Conservation (phyloP, 2,113 vertebrate genomes). For the Anguilla rostrata region DNA sequence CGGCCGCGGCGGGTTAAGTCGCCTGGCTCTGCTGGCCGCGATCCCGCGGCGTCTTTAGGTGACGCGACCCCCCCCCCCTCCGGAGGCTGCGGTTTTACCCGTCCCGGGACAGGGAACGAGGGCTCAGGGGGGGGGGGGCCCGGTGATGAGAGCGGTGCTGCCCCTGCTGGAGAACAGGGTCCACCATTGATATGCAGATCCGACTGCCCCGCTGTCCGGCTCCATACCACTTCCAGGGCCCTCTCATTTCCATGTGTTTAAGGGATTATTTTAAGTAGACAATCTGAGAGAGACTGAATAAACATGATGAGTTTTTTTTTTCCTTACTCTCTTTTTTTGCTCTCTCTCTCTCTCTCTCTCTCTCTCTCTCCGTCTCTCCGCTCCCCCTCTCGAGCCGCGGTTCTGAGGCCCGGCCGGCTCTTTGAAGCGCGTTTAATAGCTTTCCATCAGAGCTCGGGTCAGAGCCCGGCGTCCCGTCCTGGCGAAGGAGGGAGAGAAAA, state of each 20-base stretch:
- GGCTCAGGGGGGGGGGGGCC: not conserved
- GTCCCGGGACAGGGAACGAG: not conserved
- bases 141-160: not conserved
- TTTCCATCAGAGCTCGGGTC: constrained; percentile 34
- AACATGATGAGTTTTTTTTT: constrained; percentile 41
- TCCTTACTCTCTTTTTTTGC: not conserved
- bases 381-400: constrained; percentile 8
- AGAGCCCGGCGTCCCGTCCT: constrained; percentile 44
- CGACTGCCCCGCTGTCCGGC: constrained; percentile 33
- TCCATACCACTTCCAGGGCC: constrained; percentile 34
- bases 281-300: constrained; percentile 47
- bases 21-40: constrained; percentile 26
- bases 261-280: constrained; percentile 47
- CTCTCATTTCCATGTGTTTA: constrained; percentile 45
- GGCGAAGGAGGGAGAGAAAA: not conserved
- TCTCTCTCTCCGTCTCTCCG: not conserved
- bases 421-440: constrained; percentile 53
- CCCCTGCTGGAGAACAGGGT: not conserved
- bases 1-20: constrained; percentile 39
- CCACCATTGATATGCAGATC: constrained; percentile 49
- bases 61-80: constrained; percentile 19
- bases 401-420: constrained; percentile 1
- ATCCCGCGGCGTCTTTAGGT: constrained; percentile 24
- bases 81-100: constrained; percentile 16
- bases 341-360: constrained; percentile 17